A percentile compares a stretch with the other conserved stretches of the same genome.
Conservation (phyloP, 2,888 invertebrate genomes). For the Tolmerus cingulatus region DNA sequence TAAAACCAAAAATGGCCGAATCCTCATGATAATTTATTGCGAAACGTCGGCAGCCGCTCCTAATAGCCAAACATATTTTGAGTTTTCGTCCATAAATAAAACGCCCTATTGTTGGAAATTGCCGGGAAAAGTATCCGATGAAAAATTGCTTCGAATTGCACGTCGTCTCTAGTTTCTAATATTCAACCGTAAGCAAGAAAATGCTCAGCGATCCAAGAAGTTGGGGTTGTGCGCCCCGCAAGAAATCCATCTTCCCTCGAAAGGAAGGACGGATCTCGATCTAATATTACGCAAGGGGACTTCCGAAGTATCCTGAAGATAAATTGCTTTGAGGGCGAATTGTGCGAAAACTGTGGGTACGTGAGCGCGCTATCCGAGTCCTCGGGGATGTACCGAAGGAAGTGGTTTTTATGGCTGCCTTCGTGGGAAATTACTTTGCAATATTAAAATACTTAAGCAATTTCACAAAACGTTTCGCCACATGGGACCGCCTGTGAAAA, state of each 20-base stretch:
- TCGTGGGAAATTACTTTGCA: slow-evolving; percentile 30
- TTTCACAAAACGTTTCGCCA: neutral
- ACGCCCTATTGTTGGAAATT: slow-evolving; percentile 46
- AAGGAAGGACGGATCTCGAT: neutral
- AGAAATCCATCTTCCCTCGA: slow-evolving; percentile 16
- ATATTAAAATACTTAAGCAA: slow-evolving; percentile 3
- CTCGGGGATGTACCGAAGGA: neutral
- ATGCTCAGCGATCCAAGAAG: neutral
- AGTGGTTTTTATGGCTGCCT: neutral
- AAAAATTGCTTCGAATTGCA: slow-evolving; percentile 41
- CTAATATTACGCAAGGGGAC: slow-evolving; percentile 28
- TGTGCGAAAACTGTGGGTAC: neutral
- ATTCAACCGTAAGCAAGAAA: neutral
- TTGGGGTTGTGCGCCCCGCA: neutral
- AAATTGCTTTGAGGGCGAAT: slow-evolving; percentile 24
- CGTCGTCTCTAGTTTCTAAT: neutral
- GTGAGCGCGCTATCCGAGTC: neutral
- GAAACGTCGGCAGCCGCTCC: slow-evolving; percentile 40
- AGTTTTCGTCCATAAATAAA: slow-evolving; percentile 46
- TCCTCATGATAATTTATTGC: slow-evolving; percentile 44
- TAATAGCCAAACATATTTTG: slow-evolving; percentile 48
- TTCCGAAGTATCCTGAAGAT: neutral
- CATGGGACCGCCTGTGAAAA: neutral
- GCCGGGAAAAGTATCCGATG: slow-evolving; percentile 33
- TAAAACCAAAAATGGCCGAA: slow-evolving; percentile 31